Base-by-base conservation (phyloP, 2,113 vertebrate genomes). In the Motacilla tschutschensis region DNA sequence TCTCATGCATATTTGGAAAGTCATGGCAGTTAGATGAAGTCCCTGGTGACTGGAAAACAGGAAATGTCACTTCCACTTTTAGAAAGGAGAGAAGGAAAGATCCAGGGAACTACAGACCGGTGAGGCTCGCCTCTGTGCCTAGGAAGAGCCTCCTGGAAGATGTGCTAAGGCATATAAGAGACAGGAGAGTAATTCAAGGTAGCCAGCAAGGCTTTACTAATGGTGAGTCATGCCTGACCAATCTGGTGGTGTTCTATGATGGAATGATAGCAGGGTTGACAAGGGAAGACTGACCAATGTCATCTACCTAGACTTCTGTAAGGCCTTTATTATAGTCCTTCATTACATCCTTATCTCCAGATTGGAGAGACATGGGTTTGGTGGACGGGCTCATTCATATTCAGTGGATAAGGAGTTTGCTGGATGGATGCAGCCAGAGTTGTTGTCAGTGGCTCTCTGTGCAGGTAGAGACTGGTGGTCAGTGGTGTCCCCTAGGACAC, bases 91-190 rank as follows among this genome's bases (percentile, higher is more conserved):
- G 26, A 31, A 64, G n/a, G 58, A 33, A 40, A 35, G 28, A 53
- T 58, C 13, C 13, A 33, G 33, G 28, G n/a, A 65, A 31, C 18
- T 72, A 20, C 28, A 46, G 38, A 21, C 19, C 0, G 0, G 6
- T 29, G 13, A 58, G 7, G 28, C 28, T 72, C 16, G 17, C 16
- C 28, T 79, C n/a, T 65, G 16, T 79, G 51, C 38, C 9, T 40
- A 5, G 14, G n/a, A 58, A 46, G 38, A 58, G 29, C n/a, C 38
- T 65, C n/a, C n/a, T 38, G 12, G 28, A 58, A 38, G 44, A 44
- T 44, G 10, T 51, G 7, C n/a, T 44, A 8, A 38, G 16, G 74
- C 15, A 38, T 13, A 17, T 24, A 44, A 50, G 48, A 57, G 36
- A 43, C 10, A 24, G 19, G 22, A n/a, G 43, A 26, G 8, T 44